A percentile compares a stretch with the other conserved stretches of the same genome.
Evolutionary conservation across 1,140 invertebrate species (phyloP).

Genomic region (Lithobius niger): DNA sequence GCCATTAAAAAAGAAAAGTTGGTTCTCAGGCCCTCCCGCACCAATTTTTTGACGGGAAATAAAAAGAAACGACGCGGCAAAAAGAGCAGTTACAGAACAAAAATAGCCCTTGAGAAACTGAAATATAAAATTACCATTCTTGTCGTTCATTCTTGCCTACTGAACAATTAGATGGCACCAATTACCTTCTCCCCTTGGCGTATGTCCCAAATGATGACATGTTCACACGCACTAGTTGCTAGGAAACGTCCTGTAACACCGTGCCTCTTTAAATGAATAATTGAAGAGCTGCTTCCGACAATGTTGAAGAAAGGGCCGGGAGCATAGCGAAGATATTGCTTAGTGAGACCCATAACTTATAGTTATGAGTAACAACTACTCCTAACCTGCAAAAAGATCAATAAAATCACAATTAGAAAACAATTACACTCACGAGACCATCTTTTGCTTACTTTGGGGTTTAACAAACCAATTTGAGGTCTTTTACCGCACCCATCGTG

Average conservation of each 20-base stretch:
- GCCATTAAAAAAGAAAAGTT: not conserved
- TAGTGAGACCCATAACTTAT: constrained; percentile 75
- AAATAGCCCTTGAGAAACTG: not conserved
- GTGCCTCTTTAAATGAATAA: constrained; percentile 56
- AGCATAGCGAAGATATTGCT: constrained; percentile 85
- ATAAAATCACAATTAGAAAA: too few relatives aligned
- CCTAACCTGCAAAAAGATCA: too few relatives aligned
- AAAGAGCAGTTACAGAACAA: not conserved
- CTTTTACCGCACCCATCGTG: too few relatives aligned
- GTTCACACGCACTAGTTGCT: constrained; percentile 78
- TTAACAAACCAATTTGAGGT: too few relatives aligned
- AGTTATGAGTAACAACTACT: too few relatives aligned
- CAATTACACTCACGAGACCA: too few relatives aligned
- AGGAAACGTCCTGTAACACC: constrained; percentile 63
- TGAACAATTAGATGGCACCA: constrained; percentile 5
- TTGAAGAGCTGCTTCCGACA: constrained; percentile 61
- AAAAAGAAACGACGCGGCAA: not conserved
- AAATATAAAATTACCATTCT: not conserved
- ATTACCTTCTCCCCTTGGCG: constrained; percentile 71
- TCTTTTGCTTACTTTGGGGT: too few relatives aligned
- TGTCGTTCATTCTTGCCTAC: too few relatives aligned
- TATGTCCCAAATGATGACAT: constrained; percentile 88
- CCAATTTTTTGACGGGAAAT: not conserved
- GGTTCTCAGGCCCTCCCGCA: not conserved
- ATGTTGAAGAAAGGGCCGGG: constrained; percentile 71